Base-by-base conservation (phyloP, 2,888 invertebrate species). In the Labia minor region DNA sequence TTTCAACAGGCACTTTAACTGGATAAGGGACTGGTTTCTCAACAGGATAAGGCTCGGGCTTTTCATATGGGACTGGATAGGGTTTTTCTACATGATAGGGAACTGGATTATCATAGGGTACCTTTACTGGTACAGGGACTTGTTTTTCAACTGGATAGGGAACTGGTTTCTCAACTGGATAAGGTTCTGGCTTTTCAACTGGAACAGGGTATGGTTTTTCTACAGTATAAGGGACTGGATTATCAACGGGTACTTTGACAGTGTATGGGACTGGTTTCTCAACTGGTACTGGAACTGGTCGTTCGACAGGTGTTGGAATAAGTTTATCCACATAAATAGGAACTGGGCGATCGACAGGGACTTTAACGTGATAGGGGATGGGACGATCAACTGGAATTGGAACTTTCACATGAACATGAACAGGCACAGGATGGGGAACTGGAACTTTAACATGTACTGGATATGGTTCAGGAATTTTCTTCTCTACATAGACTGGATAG, bases 181-280 rank as follows among this genome's bases (percentile, higher is more conserved):
- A 80, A 26, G 78, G 79, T 62, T 80, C 78, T 67, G 76, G 78
- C 70, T 79, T 80, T 69, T 79, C 80, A 49, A 80, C 78, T 67
- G 79, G 79, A 1, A 88, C 85, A 68, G 87, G 87, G 73, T 82
- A 82, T 66, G 85, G 82, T 63, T 79, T 79, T 65, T 81, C 80
- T 1, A 82, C 76, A 68, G 77, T 77, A 4, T 89, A 88, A 74
- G 89, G 88, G 77, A 85, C 85, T 68, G 89, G 89, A 76, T 86
- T 85, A 77, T 88, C 88, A 26, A 85, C 84, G 1, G 83, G 84
- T 0, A 84, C 80, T 66, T 86, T 83, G 3, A 87, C 85, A 67
- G 84, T 81, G 72, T 81, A 81, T 21, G 86, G 81, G 65, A 83
- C 82, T n/a, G 83, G 85, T 75, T 82, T 86, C 72, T 86, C 85